phyloP scores from a whole-genome alignment of 2,888 invertebrate species.

The Ethmia dodecea region DNA sequence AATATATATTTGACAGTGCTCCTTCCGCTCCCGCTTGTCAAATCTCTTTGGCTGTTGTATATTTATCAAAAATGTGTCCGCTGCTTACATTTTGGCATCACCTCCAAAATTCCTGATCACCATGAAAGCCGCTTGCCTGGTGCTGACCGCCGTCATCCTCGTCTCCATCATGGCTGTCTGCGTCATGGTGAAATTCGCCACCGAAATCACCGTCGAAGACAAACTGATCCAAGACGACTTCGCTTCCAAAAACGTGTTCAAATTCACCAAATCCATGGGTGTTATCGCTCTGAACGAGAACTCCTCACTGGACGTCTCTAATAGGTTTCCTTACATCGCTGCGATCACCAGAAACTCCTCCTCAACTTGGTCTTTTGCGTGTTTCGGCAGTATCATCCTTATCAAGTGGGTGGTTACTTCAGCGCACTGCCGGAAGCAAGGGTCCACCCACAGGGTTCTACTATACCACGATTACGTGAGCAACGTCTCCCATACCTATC shows the following conservation, averaged over 20 bases:
- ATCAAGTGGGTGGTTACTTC: constrained; percentile 56
- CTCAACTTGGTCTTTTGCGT: constrained; percentile 44
- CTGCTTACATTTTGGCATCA: no score
- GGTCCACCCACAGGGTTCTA: constrained; percentile 44
- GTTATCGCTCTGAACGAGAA: constrained; percentile 43
- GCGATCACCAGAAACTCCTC: constrained; percentile 49
- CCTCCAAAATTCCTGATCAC: no score
- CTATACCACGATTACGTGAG: constrained; percentile 45
- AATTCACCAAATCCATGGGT: constrained; percentile 39
- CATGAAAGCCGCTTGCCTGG: constrained; percentile 59
- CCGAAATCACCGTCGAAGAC: constrained; percentile 46
- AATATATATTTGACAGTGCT: no score
- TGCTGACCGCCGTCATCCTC: constrained; percentile 41
- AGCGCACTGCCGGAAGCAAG: constrained; percentile 49
- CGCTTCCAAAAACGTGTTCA: constrained; percentile 27
- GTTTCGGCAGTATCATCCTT: constrained; percentile 54
- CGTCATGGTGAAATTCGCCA: constrained; percentile 66
- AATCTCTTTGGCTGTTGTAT: no score
- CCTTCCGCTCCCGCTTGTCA: no score
- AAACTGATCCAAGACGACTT: constrained; percentile 36
- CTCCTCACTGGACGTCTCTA: constrained; percentile 20
- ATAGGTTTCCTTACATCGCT: constrained; percentile 52
- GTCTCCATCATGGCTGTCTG: constrained; percentile 58
- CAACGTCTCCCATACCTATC: constrained; percentile 47
- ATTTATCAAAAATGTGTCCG: no score